A percentile compares a stretch with the other conserved stretches of the same genome.
phyloP scores from a whole-genome alignment of 92 coral and sea anemone genomes.

The Actinernus sp. region DNA sequence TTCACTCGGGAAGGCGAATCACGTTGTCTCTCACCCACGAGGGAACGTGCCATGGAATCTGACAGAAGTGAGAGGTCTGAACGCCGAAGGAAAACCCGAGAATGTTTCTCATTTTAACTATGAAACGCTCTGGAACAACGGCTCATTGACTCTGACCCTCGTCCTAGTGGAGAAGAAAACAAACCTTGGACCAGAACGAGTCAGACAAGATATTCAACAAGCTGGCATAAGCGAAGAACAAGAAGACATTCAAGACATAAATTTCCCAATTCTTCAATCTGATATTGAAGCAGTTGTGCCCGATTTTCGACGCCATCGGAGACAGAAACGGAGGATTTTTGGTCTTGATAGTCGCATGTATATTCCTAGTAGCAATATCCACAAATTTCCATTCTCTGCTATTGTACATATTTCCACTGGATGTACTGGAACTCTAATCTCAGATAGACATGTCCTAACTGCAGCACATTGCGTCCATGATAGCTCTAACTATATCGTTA shows the following conservation, averaged over 20 bases:
- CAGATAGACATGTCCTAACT: conserved; percentile 72
- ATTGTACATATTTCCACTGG: conserved; percentile 73
- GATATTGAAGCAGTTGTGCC: conserved; percentile 27
- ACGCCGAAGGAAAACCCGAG: not conserved
- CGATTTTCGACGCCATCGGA: conserved; percentile 25
- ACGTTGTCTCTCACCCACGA: not conserved
- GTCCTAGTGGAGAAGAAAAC: conserved; percentile 37
- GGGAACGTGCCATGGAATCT: conserved; percentile 14
- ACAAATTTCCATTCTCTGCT: conserved; percentile 55
- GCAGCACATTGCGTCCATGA: conserved; percentile 88
- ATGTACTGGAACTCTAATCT: conserved; percentile 82
- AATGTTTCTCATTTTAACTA: conserved; percentile 38
- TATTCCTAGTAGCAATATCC: conserved; percentile 11
- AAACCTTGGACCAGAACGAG: not conserved
- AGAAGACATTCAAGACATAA: conserved; percentile 2
- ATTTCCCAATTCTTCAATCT: not conserved
- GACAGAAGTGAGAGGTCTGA: not conserved
- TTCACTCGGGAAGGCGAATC: conserved; percentile 15
- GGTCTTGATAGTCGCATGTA: conserved; percentile 57
- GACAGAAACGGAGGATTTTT: conserved; percentile 40
- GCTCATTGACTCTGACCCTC: conserved; percentile 55
- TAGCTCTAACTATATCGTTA: conserved; percentile 37
- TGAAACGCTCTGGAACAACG: conserved; percentile 73
- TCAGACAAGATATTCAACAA: not conserved
- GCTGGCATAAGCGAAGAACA: conserved; percentile 1